A percentile compares a stretch with the other conserved stretches of the same genome.
These are phyloP conservation scores for Protobothrops flavoviridis DNA, from an alignment of 2,113 vertebrate species.

Conservation along the genomic window DNA sequence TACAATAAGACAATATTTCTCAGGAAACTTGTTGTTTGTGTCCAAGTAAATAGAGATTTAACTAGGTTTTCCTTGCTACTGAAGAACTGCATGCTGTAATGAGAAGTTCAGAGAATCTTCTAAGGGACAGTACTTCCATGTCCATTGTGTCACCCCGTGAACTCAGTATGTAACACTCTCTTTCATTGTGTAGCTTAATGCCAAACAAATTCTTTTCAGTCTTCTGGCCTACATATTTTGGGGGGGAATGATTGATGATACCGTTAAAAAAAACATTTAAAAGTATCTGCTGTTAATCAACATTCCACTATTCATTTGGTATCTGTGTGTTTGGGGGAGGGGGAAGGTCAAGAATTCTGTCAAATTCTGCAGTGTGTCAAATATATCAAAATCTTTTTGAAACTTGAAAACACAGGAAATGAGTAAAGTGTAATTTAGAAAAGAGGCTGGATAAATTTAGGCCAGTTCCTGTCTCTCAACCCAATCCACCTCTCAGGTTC, in stretches of 20 bases:
- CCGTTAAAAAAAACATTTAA: conserved; percentile 17
- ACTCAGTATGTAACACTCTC: neutral
- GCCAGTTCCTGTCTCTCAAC: no score
- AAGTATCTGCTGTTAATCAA: conserved; percentile 19
- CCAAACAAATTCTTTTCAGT: neutral
- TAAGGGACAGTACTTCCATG: neutral
- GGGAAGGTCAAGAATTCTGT: conserved; percentile 19
- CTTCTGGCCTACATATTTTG: conserved; percentile 15
- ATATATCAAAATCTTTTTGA: conserved; percentile 4
- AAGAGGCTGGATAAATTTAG: no score
- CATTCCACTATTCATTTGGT: neutral
- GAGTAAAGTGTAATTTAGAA: neutral
- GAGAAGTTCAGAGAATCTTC: neutral
- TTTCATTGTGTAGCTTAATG: neutral
- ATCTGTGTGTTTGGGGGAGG: no score
- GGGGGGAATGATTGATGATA: conserved; percentile 30
- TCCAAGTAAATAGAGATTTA: neutral
- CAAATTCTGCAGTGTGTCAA: neutral
- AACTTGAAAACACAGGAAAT: neutral
- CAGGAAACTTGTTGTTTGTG: neutral
- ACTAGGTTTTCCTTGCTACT: neutral
- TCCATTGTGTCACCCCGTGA: neutral
- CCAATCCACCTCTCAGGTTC: no score
- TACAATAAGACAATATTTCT: neutral
- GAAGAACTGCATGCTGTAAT: neutral